These are phyloP conservation scores for Setipinna tenuifilis DNA, from an alignment of 2,797 vertebrate genomes.

Conservation along the genomic window DNA sequence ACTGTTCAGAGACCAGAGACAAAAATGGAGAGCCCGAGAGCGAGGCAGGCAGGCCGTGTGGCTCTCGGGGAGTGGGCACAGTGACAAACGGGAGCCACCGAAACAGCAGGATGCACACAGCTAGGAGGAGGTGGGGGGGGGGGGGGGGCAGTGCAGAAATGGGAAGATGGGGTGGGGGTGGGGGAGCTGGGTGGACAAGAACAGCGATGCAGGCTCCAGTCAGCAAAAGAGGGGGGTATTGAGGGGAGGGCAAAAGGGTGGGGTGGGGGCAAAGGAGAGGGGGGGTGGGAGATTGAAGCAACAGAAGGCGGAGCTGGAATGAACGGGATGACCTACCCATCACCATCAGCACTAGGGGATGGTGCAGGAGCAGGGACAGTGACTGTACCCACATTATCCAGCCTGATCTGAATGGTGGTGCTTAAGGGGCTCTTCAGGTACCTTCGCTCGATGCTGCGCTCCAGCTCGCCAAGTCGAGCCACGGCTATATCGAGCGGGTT, in stretches of 20 bases:
- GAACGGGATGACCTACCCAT: conserved; percentile 92
- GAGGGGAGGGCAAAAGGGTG: neutral
- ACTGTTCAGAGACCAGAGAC: neutral
- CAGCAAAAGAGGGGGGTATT: conserved; percentile 20
- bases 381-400: conserved; percentile 94
- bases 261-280: conserved; percentile 26
- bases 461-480: conserved; percentile 88
- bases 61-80: neutral
- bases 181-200: conserved; percentile 8
- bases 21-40: neutral
- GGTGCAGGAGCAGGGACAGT: conserved; percentile 91
- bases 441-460: conserved; percentile 92
- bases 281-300: neutral
- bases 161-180: neutral
- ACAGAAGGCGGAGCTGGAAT: conserved; percentile 76
- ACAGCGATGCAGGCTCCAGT: conserved; percentile 36
- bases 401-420: conserved; percentile 93
- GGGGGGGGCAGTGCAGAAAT: conserved; percentile 7
- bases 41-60: neutral
- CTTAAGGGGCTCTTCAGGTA: conserved; percentile 95
- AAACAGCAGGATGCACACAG: neutral
- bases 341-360: conserved; percentile 89
- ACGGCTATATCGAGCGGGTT: conserved; percentile 94
- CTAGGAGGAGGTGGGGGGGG: conserved; percentile 43
- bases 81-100: neutral